phyloP scores from a whole-genome alignment of 2,113 vertebrate species.

The Phrynosoma platyrhinos region DNA sequence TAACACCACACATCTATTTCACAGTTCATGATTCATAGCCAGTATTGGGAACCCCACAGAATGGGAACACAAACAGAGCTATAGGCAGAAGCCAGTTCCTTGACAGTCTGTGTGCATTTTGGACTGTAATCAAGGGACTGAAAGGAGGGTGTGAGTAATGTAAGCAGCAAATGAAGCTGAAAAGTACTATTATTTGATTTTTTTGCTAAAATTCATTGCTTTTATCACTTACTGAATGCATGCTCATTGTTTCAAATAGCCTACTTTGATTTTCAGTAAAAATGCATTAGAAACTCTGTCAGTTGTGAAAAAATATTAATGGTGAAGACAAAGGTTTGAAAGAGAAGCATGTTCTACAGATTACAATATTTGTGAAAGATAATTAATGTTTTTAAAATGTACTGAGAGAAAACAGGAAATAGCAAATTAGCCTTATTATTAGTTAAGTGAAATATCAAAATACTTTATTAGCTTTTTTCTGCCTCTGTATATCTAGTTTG shows the following conservation, averaged over 20 bases:
- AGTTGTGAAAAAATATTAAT: slow-evolving; percentile 30
- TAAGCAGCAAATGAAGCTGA: slow-evolving; percentile 33
- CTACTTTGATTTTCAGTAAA: slow-evolving; percentile 25
- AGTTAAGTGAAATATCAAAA: background rate
- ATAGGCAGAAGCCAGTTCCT: background rate
- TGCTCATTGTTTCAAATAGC: slow-evolving; percentile 45
- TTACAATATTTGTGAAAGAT: background rate
- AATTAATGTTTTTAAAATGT: slow-evolving; percentile 19
- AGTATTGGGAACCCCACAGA: background rate
- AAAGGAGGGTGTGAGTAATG: background rate
- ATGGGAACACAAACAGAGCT: background rate
- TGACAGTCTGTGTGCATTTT: background rate
- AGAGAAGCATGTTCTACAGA: slow-evolving; percentile 17
- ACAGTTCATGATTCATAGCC: background rate
- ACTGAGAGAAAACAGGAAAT: slow-evolving; percentile 17
- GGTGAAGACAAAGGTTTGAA: slow-evolving; percentile 29
- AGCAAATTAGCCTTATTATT: slow-evolving; percentile 19
- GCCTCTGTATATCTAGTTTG: slow-evolving; percentile 12
- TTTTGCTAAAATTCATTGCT: slow-evolving; percentile 28
- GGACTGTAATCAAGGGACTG: background rate
- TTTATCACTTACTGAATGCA: slow-evolving; percentile 42
- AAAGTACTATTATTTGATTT: slow-evolving; percentile 30
- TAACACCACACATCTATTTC: background rate
- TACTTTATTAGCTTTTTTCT: slow-evolving; percentile 38
- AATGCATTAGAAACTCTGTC: background rate